Conservation (phyloP, 2,888 invertebrate genomes). For the Melipona beecheii region DNA sequence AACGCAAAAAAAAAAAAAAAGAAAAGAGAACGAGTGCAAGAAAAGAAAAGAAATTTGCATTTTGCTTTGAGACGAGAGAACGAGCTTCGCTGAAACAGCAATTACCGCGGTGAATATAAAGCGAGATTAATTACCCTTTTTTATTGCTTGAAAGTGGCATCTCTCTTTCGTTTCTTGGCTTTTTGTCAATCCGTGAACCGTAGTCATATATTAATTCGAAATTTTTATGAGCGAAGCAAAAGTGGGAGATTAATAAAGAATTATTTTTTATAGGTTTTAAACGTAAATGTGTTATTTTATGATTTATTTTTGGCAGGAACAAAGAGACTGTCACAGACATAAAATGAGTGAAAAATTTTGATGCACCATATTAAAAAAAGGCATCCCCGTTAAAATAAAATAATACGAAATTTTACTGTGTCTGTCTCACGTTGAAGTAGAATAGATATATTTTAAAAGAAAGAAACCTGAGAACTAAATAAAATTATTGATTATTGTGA, state of each 20-base stretch:
- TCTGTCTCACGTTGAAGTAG: no score
- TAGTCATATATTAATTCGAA: background rate
- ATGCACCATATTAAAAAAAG: no score
- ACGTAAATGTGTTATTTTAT: background rate
- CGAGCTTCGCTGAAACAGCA: background rate
- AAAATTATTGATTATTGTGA: no score
- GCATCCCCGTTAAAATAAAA: no score
- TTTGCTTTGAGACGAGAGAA: background rate
- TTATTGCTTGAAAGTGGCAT: background rate
- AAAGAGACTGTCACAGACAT: no score
- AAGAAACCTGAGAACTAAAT: no score
- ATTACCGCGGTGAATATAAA: background rate
- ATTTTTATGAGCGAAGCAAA: background rate
- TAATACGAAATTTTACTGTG: no score
- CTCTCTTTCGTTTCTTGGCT: background rate
- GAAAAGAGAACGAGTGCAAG: background rate
- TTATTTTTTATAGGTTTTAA: background rate
- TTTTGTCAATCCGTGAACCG: background rate
- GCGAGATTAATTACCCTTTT: slow-evolving; percentile 8
- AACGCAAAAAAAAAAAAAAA: no score
- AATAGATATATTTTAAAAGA: no score
- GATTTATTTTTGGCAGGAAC: background rate
- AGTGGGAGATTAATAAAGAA: background rate
- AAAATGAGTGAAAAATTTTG: no score
- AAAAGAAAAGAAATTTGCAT: background rate